These are phyloP conservation scores for Steatocranus sp. DNA, from an alignment of 2,797 vertebrate species.

Conservation along the genomic window DNA sequence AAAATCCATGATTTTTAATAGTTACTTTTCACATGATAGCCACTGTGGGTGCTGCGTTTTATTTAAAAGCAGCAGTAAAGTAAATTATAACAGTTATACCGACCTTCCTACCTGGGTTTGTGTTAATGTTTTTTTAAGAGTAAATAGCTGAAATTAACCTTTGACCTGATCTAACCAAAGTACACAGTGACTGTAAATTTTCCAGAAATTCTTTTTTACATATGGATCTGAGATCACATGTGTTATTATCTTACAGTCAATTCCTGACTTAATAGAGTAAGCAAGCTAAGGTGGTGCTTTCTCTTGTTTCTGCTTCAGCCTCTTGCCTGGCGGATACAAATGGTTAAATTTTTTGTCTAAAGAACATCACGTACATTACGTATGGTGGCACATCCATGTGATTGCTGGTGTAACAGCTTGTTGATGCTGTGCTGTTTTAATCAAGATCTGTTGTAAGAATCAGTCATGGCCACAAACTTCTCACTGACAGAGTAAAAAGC, in stretches of 20 bases:
- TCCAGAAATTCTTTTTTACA: not conserved
- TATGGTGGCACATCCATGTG: conserved; percentile 38
- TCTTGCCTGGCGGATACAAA: conserved; percentile 14
- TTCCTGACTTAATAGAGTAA: not conserved
- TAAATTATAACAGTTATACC: not conserved
- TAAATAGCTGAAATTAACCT: not conserved
- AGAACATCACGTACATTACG: conserved; percentile 46
- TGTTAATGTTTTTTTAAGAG: not conserved
- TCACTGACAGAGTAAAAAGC: not conserved
- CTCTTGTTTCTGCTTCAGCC: not conserved
- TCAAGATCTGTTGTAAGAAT: not conserved
- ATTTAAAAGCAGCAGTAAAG: not conserved
- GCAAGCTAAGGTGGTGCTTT: not conserved
- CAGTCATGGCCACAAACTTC: not conserved
- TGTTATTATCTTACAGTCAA: not conserved
- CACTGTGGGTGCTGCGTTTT: not conserved
- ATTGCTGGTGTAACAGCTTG: not conserved
- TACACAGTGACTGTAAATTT: not conserved
- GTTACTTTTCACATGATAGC: not conserved
- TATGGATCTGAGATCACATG: conserved; percentile 17
- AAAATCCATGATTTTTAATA: not conserved
- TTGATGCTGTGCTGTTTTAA: not conserved
- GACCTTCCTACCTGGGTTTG: not conserved
- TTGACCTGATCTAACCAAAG: not conserved
- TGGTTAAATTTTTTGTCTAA: conserved; percentile 22